Evolutionary conservation across 2,888 invertebrate species (phyloP).

Genomic region (Teinopalpus imperialis): DNA sequence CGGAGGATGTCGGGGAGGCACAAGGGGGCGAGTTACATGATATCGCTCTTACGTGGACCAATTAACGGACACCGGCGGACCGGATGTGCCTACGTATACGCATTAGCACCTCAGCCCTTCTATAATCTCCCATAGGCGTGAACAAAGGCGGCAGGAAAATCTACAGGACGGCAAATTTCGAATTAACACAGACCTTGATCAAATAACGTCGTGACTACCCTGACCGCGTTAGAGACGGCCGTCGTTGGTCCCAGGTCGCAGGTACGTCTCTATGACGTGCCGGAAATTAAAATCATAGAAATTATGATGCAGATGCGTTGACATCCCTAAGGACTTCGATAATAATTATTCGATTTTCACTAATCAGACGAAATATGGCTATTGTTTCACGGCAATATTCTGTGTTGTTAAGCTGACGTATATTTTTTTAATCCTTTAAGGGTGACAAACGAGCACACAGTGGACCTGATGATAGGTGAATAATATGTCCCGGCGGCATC

Average conservation of each 20-base stretch:
- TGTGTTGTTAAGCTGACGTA: no score
- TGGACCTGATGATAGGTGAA: no score
- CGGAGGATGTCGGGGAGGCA: conserved; percentile 63
- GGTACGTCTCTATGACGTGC: conserved; percentile 46
- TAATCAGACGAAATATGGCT: no score
- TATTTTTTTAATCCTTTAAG: no score
- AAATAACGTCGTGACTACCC: conserved; percentile 49
- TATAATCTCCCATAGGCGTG: conserved; percentile 71
- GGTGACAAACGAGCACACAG: no score
- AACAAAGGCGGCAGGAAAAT: conserved; percentile 51
- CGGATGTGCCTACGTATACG: conserved; percentile 72
- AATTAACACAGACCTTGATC: conserved; percentile 32
- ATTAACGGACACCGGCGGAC: conserved; percentile 77
- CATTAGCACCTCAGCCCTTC: conserved; percentile 77
- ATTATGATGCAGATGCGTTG: no score
- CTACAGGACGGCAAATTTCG: conserved; percentile 48
- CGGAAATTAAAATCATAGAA: conserved; percentile 55
- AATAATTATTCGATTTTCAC: no score
- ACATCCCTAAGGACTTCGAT: no score
- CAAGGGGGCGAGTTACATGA: conserved; percentile 67
- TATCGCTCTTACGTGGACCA: conserved; percentile 81
- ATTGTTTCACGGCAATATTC: no score
- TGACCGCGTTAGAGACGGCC: conserved; percentile 56
- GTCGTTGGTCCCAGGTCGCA: conserved; percentile 47
- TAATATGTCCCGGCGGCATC: no score